Base-by-base conservation (phyloP, 2,113 vertebrate genomes). In the Ceyx melanurus region DNA sequence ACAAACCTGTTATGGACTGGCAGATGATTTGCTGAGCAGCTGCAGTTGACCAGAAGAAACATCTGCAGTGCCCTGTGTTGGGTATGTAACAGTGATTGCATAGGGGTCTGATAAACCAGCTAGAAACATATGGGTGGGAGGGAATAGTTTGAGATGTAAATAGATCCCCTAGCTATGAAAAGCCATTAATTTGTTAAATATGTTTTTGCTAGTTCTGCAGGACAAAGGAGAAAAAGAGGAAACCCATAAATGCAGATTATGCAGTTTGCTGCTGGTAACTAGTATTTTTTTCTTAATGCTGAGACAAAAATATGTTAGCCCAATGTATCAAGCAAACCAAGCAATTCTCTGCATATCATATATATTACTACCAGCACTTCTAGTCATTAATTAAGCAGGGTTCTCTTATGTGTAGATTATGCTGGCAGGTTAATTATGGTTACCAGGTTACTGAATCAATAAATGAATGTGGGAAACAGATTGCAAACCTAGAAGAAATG, bases 341-440 rank as follows among this genome's bases (percentile, higher is more conserved):
- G 80, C 65, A 81, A 37, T 90, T 90, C 57, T 75, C 18, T 86
- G 48, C 8, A 0, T 90, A 53, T 92, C 61, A 13, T 72, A 72
- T 13, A 16, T n/a, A 82, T 87, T 83, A 45, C 43, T 57, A 45
- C 31, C 64, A 51, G 42, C 1, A 4, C 40, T 91, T 45, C 82
- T 62, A 56, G 78, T 87, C 78, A 82, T 92, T 95, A 73, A 89
- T 96, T 96, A 92, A 78, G 58, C 42, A 48, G 74, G 28, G 10
- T 82, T 94, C 84, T 96, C 46, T 65, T 94, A 70, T 20, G 71
- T 11, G 35, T 92, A 82, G 71, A 70, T 93, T 92, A 87, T 82
- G 46, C 81, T 88, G 94, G 81, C 77, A 89, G 77, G 71, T 94
- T 96, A 94, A 93, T 96, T 96, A 93, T 73, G 77, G 73, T 93